Conservation (phyloP, 2,113 vertebrate species). For the Antechinus stuartii region DNA sequence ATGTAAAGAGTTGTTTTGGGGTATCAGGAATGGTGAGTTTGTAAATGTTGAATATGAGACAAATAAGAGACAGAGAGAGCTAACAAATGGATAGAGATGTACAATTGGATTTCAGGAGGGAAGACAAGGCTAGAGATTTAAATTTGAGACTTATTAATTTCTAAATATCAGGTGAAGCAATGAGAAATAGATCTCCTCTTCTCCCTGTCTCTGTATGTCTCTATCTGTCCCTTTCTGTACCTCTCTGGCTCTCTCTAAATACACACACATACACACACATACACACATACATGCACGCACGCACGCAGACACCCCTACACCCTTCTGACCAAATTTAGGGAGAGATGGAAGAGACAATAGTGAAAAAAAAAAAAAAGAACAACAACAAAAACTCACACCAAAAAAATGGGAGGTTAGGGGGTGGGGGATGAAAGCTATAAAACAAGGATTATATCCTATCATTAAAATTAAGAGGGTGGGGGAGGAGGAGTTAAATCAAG, state of each 20-base stretch:
- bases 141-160: slow-evolving; percentile 33
- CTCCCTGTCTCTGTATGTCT: background rate
- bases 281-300: too few species aligned
- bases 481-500: background rate
- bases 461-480: background rate
- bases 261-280: too few species aligned
- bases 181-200: background rate
- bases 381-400: too few species aligned
- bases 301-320: background rate
- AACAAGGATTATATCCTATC: background rate
- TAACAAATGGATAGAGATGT: background rate
- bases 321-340: background rate
- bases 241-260: background rate
- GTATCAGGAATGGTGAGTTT: background rate
- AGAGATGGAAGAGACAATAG: background rate
- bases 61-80: background rate
- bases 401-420: too few species aligned
- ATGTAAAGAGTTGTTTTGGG: background rate
- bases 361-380: background rate
- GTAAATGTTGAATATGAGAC: background rate
- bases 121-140: slow-evolving; percentile 5
- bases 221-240: too few species aligned
- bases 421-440: background rate
- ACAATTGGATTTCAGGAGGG: slow-evolving; percentile 20
- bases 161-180: background rate